Conservation (phyloP, 2,888 invertebrate genomes). For the Aricia artaxerxes region DNA sequence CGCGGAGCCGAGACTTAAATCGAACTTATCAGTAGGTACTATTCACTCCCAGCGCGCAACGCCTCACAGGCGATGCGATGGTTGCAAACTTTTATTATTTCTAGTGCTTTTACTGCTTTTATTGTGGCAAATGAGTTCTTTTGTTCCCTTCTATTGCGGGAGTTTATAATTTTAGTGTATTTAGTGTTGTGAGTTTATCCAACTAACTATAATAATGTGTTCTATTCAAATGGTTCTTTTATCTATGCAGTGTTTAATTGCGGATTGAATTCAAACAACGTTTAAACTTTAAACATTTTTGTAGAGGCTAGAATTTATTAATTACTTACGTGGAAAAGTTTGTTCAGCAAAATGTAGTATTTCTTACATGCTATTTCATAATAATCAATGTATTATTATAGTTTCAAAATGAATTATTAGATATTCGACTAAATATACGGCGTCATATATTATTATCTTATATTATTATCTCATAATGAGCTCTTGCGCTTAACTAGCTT, state of each 20-base stretch:
- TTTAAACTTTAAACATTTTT: background rate
- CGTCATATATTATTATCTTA: background rate
- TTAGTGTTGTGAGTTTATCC: constrained; percentile 17
- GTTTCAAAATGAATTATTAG: background rate
- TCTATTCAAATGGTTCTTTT: constrained; percentile 1
- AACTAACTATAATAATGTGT: constrained; percentile 17
- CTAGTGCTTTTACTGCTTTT: constrained; percentile 59
- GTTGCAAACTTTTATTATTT: constrained; percentile 72
- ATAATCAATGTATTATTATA: too few species aligned
- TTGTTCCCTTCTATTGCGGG: constrained; percentile 47
- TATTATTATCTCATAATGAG: background rate
- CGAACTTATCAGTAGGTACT: constrained; percentile 43
- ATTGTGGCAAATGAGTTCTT: constrained; percentile 49
- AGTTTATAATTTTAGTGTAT: constrained; percentile 31
- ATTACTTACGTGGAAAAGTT: background rate
- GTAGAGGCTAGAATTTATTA: background rate
- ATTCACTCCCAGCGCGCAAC: constrained; percentile 49
- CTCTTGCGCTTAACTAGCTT: constrained; percentile 28
- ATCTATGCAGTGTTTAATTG: background rate
- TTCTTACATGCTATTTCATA: too few species aligned
- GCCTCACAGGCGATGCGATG: constrained; percentile 63
- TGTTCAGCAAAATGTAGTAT: background rate
- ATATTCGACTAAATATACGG: background rate
- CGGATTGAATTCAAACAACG: background rate
- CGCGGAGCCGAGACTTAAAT: constrained; percentile 42